Evolutionary conservation across 1,140 invertebrate species (phyloP), one percentile per base, ranked within the genome.

Genomic region (Trigoniulus corallinus): DNA sequence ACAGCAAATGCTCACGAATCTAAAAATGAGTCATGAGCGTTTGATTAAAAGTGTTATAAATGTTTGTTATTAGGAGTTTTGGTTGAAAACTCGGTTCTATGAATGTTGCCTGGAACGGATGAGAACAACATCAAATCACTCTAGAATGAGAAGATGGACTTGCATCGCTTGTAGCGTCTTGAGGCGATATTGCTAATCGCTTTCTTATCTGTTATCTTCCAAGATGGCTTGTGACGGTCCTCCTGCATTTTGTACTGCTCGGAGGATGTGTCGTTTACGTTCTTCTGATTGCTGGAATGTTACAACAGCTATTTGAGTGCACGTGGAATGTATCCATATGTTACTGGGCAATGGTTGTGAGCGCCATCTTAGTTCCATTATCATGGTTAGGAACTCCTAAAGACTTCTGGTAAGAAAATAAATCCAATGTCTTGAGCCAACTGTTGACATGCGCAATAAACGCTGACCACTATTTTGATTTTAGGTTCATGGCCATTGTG

Each of bases 211-310:
- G 18, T 18, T 39, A 13, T 39, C 44, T 21, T 18, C 1, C 1
- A 53, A 69, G 67, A 44, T 45, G 56, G 4, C 47, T 72, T 3
- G 70, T 79, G 2, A 74, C 74, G 0, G 59, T 63, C 3, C 69
- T 67, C 52, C 69, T 78, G 7, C 67, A 77, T 50, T 62, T 80
- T 27, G 81, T 78, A 0, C 63, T 82, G 37, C 81, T 82, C 61
- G 81, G 81, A 3, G 76, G 73, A 22, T 70, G 75, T 1, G 74
- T 75, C n/a, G 81, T 83, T 1, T 82, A 80, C 59, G 61, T 84
- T 18, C 64, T 84, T 40, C 63, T 84, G 23, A 74, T 77, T 0
- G 71, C 80, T 0, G 72, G 79, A 61, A 72, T 82, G 47, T 60
- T 81, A 23, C 68, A 74, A 53, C 69, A 73, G 44, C 42, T 44